Percentiles rank a stretch among this genome's conserved stretches.
These are phyloP conservation scores for Coluber constrictor DNA, from an alignment of 2,797 vertebrate genomes.

Conservation along the genomic window DNA sequence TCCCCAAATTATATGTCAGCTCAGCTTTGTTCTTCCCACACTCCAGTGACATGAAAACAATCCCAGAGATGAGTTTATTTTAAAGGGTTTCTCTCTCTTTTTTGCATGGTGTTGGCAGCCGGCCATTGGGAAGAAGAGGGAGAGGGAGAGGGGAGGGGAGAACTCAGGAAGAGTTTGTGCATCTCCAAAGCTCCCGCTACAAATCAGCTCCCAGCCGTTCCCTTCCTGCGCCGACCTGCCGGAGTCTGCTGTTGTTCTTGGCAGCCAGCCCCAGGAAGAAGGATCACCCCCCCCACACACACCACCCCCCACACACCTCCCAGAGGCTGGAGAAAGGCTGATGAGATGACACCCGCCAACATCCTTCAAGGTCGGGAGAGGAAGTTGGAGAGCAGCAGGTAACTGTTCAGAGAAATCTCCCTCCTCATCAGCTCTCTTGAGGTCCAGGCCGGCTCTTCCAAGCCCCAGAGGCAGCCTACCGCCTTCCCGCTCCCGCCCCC, in stretches of 20 bases:
- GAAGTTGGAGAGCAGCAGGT: constrained; percentile 58
- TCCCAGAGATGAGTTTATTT: constrained; percentile 10
- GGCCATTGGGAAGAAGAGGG: constrained; percentile 58
- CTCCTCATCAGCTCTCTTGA: constrained; percentile 41
- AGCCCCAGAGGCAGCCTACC: background rate
- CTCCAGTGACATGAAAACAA: constrained; percentile 29
- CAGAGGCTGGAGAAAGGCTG: constrained; percentile 78
- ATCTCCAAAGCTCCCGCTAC: constrained; percentile 76
- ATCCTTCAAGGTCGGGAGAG: constrained; percentile 68
- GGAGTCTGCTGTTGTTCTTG: constrained; percentile 93
- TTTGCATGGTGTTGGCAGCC: constrained; percentile 8
- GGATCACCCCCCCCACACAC: background rate
- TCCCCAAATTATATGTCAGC: background rate
- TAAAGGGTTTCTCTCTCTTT: background rate
- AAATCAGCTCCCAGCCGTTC: constrained; percentile 83
- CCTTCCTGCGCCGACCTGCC: constrained; percentile 94
- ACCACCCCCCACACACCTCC: constrained; percentile 16
- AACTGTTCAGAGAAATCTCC: background rate
- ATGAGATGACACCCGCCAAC: constrained; percentile 81
- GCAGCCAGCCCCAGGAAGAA: constrained; percentile 80
- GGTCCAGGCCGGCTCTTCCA: background rate
- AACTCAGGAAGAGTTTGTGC: constrained; percentile 65
- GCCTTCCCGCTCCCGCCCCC: background rate
- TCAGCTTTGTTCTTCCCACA: constrained; percentile 28
- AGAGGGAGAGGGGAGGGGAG: background rate